Evolutionary conservation across 2,888 invertebrate genomes (phyloP).

Genomic region (Amiota communis): DNA sequence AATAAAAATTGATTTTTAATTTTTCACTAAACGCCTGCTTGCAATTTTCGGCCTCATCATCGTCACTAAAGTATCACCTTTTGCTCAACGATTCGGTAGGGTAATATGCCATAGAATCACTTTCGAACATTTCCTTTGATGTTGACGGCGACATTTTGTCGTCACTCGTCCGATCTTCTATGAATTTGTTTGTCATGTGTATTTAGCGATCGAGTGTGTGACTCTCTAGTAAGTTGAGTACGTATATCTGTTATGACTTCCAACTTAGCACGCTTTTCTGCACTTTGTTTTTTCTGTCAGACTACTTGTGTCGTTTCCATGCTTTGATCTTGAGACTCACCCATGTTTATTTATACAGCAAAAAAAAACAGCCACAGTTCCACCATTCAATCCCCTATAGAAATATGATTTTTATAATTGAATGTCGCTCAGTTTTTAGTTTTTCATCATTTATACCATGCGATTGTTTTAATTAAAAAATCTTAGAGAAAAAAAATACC

Average conservation of each 20-base stretch:
- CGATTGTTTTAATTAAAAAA: too few species aligned
- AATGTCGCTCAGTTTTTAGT: too few species aligned
- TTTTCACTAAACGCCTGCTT: conserved; percentile 10
- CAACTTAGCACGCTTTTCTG: too few species aligned
- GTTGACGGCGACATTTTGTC: conserved; percentile 40
- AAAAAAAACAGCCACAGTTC: background rate
- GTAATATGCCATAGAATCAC: background rate
- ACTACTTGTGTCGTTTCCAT: too few species aligned
- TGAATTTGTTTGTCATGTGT: background rate
- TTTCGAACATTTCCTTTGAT: conserved; percentile 59
- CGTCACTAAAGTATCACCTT: background rate
- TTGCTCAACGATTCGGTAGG: background rate
- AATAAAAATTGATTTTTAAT: conserved; percentile 24
- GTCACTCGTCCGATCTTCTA: conserved; percentile 39
- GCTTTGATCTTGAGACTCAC: conserved; percentile 5
- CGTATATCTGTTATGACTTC: background rate
- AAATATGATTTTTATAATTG: too few species aligned
- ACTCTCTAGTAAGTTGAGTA: too few species aligned
- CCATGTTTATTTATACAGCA: conserved; percentile 16
- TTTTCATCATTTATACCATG: too few species aligned
- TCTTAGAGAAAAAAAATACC: too few species aligned
- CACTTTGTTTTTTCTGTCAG: too few species aligned
- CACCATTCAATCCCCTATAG: too few species aligned
- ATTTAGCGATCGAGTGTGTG: conserved; percentile 4
- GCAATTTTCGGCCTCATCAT: background rate